Percentiles rank a stretch among this genome's conserved stretches.
Evolutionary conservation across 2,797 vertebrate species (phyloP).

Genomic region (Lagodon rhomboides): DNA sequence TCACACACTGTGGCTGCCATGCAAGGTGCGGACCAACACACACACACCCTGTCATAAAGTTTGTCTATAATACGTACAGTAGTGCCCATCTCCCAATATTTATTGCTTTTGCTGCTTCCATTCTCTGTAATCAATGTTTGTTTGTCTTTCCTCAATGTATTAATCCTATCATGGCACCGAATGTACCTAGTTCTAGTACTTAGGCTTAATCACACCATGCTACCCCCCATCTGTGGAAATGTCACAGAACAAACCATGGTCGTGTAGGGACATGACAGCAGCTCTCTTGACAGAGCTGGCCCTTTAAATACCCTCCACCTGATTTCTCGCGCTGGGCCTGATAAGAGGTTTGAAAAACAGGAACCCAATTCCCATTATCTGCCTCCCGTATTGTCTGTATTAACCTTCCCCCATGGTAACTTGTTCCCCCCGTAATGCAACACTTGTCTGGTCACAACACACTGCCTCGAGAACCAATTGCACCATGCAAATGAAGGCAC

Average conservation of each 20-base stretch:
- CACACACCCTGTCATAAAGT: no score
- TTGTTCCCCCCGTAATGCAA: slow-evolving; percentile 94
- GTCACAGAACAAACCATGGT: slow-evolving; percentile 57
- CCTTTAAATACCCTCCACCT: slow-evolving; percentile 80
- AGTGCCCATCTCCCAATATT: no score
- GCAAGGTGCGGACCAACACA: no score
- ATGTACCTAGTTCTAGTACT: no score
- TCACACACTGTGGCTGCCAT: no score
- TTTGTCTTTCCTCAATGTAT: no score
- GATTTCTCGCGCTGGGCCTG: slow-evolving; percentile 83
- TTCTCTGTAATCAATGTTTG: no score
- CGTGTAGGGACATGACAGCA: slow-evolving; percentile 71
- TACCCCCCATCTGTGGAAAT: slow-evolving; percentile 50
- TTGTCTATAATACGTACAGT: no score
- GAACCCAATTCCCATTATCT: slow-evolving; percentile 91
- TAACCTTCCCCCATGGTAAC: slow-evolving; percentile 95
- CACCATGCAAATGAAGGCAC: slow-evolving; percentile 96
- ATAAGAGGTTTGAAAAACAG: slow-evolving; percentile 93
- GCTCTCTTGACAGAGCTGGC: slow-evolving; percentile 64
- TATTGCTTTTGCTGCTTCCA: no score
- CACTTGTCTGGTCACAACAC: slow-evolving; percentile 96
- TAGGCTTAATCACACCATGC: slow-evolving; percentile 7
- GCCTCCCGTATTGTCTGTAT: slow-evolving; percentile 92
- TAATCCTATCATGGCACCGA: no score
- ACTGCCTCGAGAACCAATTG: slow-evolving; percentile 93